These are phyloP conservation scores for Holacanthus passer DNA, from an alignment of 2,113 vertebrate genomes.

Conservation along the genomic window DNA sequence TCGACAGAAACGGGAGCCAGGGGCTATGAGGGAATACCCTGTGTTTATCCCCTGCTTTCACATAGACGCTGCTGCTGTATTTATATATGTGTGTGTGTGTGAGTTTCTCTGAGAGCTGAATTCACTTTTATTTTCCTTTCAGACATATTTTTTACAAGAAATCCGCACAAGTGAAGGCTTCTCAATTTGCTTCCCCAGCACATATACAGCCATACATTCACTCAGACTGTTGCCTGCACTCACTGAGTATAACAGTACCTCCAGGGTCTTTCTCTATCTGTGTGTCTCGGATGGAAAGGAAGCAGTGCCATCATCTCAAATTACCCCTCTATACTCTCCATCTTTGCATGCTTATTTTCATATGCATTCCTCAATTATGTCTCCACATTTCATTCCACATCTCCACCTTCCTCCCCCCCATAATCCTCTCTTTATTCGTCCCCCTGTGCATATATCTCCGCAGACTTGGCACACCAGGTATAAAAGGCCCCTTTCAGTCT, in stretches of 20 bases:
- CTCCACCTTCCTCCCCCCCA: background rate
- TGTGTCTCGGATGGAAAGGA: slow-evolving; percentile 42
- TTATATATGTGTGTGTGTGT: slow-evolving; percentile 6
- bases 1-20: slow-evolving; percentile 68
- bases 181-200: background rate
- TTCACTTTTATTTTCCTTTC: background rate
- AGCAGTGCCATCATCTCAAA: slow-evolving; percentile 60
- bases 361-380: slow-evolving; percentile 44
- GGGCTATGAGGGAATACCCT: slow-evolving; percentile 71
- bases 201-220: background rate
- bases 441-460: slow-evolving; percentile 31
- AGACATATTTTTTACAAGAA: slow-evolving; percentile 2
- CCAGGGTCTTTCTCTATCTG: background rate
- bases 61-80: slow-evolving; percentile 22
- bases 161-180: background rate
- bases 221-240: slow-evolving; percentile 21
- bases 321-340: slow-evolving; percentile 45
- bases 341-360: slow-evolving; percentile 50
- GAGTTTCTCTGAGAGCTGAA: background rate
- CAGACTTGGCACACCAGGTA: slow-evolving; percentile 32
- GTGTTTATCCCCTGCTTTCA: slow-evolving; percentile 52
- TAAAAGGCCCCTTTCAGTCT: slow-evolving; percentile 54
- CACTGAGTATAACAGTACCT: slow-evolving; percentile 23
- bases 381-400: slow-evolving; percentile 1
- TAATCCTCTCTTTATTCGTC: slow-evolving; percentile 25